Base-by-base conservation (phyloP, 2,113 vertebrate species). In the Neofelis nebulosa region DNA sequence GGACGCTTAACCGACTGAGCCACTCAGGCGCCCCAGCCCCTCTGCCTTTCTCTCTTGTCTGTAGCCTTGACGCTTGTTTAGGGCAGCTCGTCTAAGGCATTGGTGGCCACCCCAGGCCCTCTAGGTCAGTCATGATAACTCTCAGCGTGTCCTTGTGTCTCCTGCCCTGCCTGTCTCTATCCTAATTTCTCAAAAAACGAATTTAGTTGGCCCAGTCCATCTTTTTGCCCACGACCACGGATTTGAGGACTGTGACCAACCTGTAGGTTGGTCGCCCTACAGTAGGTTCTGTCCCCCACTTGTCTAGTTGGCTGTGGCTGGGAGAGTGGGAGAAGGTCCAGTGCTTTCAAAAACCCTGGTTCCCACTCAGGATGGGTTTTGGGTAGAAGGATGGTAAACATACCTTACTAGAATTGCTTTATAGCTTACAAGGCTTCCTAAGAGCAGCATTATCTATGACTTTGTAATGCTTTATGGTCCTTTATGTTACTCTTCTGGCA, bases 381-480 rank as follows among this genome's bases (percentile, higher is more conserved):
- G 16, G 21, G 6, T 73, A 82, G 87, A 66, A 89, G 27, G 18
- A 19, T 85, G 50, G 13, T 41, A 29, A 55, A 78, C 79, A 83
- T 55, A 57, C 48, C 19, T 80, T 93, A 50, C 74, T 85, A 78
- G 88, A 94, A 83, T 95, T 80, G 31, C 38, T 92, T 81, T 95
- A 48, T 65, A 68, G 84, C 19, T 76, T 91, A 71, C 57, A 85
- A 69, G 7, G 0, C 2, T 69, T 91, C 93, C 41, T 91, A 57
- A 93, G 85, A 93, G 63, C 33, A 80, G 63, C 21, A 12, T 79
- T 82, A 27, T 71, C 55, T 50, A 5, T 69, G 66, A 68, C 61
- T 94, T 88, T 16, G 23, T 82, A 52, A 16, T 92, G 63, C 33
- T 71, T 92, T 71, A 10, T 73, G 93, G 33, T 50, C 36, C 7